Evolutionary conservation across 1,140 invertebrate genomes (phyloP), one percentile per base, ranked within the genome.

Genomic region (Neotoxoptera formosana): DNA sequence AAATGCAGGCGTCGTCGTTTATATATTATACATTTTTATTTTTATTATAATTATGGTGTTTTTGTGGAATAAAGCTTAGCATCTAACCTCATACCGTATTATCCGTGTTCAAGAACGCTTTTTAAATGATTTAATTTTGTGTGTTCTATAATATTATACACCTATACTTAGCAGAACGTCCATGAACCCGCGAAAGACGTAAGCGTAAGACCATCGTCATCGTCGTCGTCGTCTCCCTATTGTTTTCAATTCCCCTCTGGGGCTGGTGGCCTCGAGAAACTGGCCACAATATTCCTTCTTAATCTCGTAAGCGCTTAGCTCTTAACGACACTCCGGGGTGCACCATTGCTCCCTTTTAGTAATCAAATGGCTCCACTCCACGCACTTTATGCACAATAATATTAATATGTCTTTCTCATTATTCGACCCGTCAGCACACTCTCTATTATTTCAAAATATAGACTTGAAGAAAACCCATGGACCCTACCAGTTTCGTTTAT

Each of bases 271-370:
- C 60, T 76, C 9, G 60, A 76, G 60, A 76, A 76, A 76, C 45
- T 25, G 41, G 30, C 25, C 7, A 47, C 23, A 14, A 34, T 45
- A 41, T 86, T 86, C 84, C 41, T 86, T 47, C 11, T 11, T 86
- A 86, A 86, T 86, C 84, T 86, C 30, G 84, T 86, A 86, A 86
- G 84, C 84, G 14, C 84, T 25, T 2, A 86, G 45, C 45, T 86
- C 25, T 86, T 86, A 86, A 86, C 45, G 84, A 86, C 84, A 86
- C 84, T 86, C 84, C 84, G 14, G 84, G 84, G 84, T 86, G 84
- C 84, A 86, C 45, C 25, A n/a, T 47, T 76, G 14, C 60, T 76
- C 23, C 41, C 84, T 86, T 47, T 86, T 47, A 86, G 84, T 86
- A 86, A 86, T 41, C 84, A 86, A 86, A 86, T 48, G 25, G 41